Percentiles rank a stretch among this genome's conserved stretches.
Conservation (phyloP, 2,888 invertebrate species). For the Plebejus argus region DNA sequence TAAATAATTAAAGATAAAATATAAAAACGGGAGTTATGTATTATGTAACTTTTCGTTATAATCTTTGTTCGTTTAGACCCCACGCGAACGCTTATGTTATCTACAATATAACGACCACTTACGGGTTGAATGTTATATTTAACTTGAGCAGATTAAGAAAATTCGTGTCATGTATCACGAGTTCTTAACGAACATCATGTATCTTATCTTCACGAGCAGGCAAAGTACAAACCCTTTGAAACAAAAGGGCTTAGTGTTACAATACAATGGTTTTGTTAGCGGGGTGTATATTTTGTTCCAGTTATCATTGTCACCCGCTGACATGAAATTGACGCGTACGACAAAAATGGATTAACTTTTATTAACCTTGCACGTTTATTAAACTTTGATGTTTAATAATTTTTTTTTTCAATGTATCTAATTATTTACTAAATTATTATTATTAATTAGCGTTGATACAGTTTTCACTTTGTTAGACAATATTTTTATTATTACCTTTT, state of each 20-base stretch:
- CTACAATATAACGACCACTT: not conserved
- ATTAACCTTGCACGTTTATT: not conserved
- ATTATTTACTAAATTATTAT: too few relatives aligned
- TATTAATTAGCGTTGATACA: too few relatives aligned
- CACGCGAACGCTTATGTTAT: not conserved
- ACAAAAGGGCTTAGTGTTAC: slow-evolving; percentile 10
- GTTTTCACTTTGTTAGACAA: too few relatives aligned
- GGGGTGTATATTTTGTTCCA: not conserved
- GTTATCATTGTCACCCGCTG: slow-evolving; percentile 1
- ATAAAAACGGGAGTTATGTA: too few relatives aligned
- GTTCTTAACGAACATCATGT: not conserved
- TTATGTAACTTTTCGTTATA: too few relatives aligned
- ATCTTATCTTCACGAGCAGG: slow-evolving; percentile 21
- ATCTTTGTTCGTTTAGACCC: not conserved
- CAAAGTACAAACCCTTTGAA: slow-evolving; percentile 17
- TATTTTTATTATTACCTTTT: too few relatives aligned
- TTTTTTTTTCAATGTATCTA: too few relatives aligned
- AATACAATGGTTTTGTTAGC: slow-evolving; percentile 11
- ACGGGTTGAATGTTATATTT: slow-evolving; percentile 8
- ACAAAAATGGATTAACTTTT: not conserved
- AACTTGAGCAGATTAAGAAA: slow-evolving; percentile 14
- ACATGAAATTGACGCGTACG: not conserved
- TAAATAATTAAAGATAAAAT: too few relatives aligned
- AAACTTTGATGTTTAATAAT: too few relatives aligned
- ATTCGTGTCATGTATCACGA: slow-evolving; percentile 12